These are phyloP conservation scores for Eublepharis macularius DNA, from an alignment of 2,113 vertebrate genomes.

Conservation along the genomic window DNA sequence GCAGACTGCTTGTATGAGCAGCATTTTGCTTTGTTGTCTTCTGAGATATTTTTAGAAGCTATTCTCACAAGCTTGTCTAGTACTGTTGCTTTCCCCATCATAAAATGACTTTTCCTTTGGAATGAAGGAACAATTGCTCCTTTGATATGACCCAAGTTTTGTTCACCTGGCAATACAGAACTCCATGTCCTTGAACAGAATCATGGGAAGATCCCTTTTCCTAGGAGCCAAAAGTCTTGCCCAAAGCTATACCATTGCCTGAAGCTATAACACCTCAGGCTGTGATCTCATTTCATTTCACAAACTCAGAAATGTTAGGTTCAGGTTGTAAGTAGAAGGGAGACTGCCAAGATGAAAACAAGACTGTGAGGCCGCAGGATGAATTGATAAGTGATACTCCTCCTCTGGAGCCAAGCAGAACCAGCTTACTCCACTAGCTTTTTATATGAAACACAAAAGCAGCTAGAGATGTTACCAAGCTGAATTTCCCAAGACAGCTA, in stretches of 20 bases:
- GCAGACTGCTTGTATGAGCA: background rate
- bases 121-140: background rate
- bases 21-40: background rate
- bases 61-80: background rate
- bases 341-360: constrained; percentile 3
- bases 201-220: background rate
- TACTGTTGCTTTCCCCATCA: background rate
- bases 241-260: constrained; percentile 22
- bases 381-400: constrained; percentile 9
- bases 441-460: background rate
- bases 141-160: background rate
- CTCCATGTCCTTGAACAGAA: background rate
- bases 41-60: no score
- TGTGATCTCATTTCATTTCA: background rate
- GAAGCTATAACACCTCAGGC: background rate
- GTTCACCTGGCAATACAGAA: background rate
- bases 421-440: background rate
- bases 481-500: background rate
- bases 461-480: background rate
- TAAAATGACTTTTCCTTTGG: background rate
- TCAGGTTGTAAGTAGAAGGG: background rate
- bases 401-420: background rate
- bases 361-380: background rate
- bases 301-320: background rate
- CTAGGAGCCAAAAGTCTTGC: background rate